Evolutionary conservation across 2,797 vertebrate species (phyloP).

Genomic region (Lycodopsis pacificus): DNA sequence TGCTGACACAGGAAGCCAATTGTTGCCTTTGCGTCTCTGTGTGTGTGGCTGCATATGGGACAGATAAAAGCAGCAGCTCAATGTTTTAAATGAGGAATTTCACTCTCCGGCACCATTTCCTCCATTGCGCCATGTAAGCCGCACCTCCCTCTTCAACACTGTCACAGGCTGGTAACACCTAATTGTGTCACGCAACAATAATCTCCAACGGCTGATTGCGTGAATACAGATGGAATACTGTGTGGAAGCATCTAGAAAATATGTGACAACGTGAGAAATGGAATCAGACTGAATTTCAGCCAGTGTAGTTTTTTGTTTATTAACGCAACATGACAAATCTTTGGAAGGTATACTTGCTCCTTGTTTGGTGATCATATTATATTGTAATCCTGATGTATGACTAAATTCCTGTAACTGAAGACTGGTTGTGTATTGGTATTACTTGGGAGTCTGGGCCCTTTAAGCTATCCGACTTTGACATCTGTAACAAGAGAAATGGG

Average conservation of each 20-base stretch:
- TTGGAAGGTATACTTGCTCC: neutral
- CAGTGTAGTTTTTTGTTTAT: neutral
- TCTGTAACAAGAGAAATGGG: slow-evolving; percentile 55
- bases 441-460: neutral
- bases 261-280: slow-evolving; percentile 5
- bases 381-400: slow-evolving; percentile 10
- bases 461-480: slow-evolving; percentile 63
- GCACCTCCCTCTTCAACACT: slow-evolving; percentile 32
- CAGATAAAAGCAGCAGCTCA: slow-evolving; percentile 46
- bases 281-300: slow-evolving; percentile 13
- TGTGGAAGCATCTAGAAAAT: slow-evolving; percentile 39
- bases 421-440: slow-evolving; percentile 6
- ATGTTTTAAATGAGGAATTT: slow-evolving; percentile 56
- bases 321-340: neutral
- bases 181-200: slow-evolving; percentile 64
- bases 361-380: slow-evolving; percentile 10
- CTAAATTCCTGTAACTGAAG: neutral
- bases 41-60: slow-evolving; percentile 28
- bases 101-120: slow-evolving; percentile 36
- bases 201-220: slow-evolving; percentile 60
- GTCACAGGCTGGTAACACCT: slow-evolving; percentile 68
- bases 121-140: slow-evolving; percentile 25
- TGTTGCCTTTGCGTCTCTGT: slow-evolving; percentile 32
- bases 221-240: slow-evolving; percentile 58
- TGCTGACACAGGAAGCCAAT: slow-evolving; percentile 61